Evolutionary conservation across 2,888 invertebrate genomes (phyloP).

Genomic region (Panopea generosa): DNA sequence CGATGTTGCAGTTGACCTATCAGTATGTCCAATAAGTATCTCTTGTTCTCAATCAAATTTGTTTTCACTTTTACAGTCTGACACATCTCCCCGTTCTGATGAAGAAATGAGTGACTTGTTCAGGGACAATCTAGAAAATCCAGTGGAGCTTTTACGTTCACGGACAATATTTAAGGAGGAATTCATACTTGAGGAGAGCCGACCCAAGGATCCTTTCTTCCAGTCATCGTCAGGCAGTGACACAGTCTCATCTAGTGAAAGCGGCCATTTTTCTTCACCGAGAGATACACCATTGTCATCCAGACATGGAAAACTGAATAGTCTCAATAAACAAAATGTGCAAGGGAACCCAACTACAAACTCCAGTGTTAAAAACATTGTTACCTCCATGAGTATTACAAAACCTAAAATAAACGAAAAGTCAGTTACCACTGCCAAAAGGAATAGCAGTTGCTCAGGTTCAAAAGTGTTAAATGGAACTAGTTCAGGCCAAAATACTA

Average conservation of each 20-base stretch:
- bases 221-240: conserved; percentile 70
- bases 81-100: conserved; percentile 73
- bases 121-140: conserved; percentile 54
- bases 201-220: conserved; percentile 74
- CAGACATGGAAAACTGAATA: neutral
- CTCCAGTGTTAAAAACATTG: conserved; percentile 12
- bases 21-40: too few relatives aligned
- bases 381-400: conserved; percentile 13
- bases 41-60: too few relatives aligned
- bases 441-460: neutral
- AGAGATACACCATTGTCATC: conserved; percentile 57
- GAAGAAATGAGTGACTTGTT: conserved; percentile 64
- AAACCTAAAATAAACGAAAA: conserved; percentile 30
- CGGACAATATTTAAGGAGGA: conserved; percentile 78
- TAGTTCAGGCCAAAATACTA: conserved; percentile 10
- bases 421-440: conserved; percentile 4
- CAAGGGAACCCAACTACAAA: neutral
- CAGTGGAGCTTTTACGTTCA: conserved; percentile 68
- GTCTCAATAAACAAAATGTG: neutral
- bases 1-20: too few relatives aligned
- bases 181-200: conserved; percentile 80
- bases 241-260: conserved; percentile 66
- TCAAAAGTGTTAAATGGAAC: conserved; percentile 2
- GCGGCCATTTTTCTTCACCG: conserved; percentile 68
- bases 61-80: conserved; percentile 53